A percentile compares a stretch with the other conserved stretches of the same genome.
Evolutionary conservation across 2,113 vertebrate genomes (phyloP).

Genomic region (Rana temporaria): DNA sequence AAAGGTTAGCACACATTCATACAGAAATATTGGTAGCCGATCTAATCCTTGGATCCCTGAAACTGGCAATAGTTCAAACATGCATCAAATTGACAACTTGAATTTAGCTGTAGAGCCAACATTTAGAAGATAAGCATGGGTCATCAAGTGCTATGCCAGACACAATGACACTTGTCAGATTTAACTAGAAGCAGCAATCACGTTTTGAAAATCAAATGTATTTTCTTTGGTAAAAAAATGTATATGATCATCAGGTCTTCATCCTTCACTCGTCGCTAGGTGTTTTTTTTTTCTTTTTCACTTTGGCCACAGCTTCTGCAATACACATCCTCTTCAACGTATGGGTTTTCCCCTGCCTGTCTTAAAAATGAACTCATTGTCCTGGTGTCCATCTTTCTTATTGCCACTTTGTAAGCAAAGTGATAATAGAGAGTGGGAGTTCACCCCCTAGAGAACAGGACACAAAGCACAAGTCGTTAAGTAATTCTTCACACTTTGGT

Average conservation of each 20-base stretch:
- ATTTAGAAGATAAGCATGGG: not conserved
- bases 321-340: too few relatives aligned
- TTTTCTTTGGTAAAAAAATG: too few relatives aligned
- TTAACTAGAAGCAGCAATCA: slow-evolving; percentile 6
- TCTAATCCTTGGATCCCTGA: not conserved
- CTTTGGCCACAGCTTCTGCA: too few relatives aligned
- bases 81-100: slow-evolving; percentile 1
- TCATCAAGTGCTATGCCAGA: slow-evolving; percentile 2
- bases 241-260: too few relatives aligned
- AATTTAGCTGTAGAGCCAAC: not conserved
- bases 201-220: not conserved
- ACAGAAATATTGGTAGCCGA: not conserved
- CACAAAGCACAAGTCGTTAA: too few relatives aligned
- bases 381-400: too few relatives aligned
- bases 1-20: not conserved
- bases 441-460: too few relatives aligned
- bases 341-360: not conserved
- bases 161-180: slow-evolving; percentile 12
- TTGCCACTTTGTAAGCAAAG: too few relatives aligned
- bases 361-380: not conserved
- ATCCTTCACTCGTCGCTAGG: too few relatives aligned
- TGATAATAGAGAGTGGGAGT: too few relatives aligned
- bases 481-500: too few relatives aligned
- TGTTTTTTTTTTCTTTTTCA: too few relatives aligned
- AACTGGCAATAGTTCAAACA: not conserved